Evolutionary conservation across 1,140 invertebrate species (phyloP).

Genomic region (Latrodectus geometricus): DNA sequence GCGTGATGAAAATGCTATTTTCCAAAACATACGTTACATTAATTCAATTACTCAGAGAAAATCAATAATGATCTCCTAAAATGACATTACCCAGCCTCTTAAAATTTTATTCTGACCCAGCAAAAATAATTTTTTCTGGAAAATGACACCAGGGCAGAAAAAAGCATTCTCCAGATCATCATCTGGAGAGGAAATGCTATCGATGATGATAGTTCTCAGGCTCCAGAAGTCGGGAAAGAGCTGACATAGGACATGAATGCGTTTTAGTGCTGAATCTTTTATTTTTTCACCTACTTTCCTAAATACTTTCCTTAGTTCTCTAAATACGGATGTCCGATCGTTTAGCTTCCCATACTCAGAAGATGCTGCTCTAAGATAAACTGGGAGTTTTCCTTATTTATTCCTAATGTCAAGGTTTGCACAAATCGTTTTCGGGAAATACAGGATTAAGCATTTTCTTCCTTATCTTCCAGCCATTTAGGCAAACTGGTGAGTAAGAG

Average conservation of each 20-base stretch:
- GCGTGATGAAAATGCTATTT: too few species aligned
- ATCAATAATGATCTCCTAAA: too few species aligned
- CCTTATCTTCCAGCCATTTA: constrained; percentile 16
- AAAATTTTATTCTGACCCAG: too few species aligned
- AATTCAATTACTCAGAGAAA: too few species aligned
- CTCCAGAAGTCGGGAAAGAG: too few species aligned
- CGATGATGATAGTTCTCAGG: too few species aligned
- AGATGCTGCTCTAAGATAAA: not conserved
- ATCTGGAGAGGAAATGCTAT: too few species aligned
- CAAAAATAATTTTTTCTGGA: too few species aligned
- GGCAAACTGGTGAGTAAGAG: not conserved
- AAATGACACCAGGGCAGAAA: too few species aligned
- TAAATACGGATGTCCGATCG: not conserved
- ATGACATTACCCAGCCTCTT: too few species aligned
- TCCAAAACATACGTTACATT: too few species aligned
- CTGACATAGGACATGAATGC: not conserved
- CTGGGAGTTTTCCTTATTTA: not conserved
- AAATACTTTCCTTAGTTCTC: not conserved
- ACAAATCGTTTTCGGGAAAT: constrained; percentile 12
- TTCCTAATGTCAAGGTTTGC: constrained; percentile 1
- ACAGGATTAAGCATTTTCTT: constrained; percentile 19
- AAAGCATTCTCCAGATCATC: too few species aligned
- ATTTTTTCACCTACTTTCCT: not conserved
- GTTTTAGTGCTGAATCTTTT: not conserved
- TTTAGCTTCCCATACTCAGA: not conserved